A percentile compares a stretch with the other conserved stretches of the same genome.
phyloP scores from a whole-genome alignment of 64 coral and sea anemone genomes.

The Acropora yongei region DNA sequence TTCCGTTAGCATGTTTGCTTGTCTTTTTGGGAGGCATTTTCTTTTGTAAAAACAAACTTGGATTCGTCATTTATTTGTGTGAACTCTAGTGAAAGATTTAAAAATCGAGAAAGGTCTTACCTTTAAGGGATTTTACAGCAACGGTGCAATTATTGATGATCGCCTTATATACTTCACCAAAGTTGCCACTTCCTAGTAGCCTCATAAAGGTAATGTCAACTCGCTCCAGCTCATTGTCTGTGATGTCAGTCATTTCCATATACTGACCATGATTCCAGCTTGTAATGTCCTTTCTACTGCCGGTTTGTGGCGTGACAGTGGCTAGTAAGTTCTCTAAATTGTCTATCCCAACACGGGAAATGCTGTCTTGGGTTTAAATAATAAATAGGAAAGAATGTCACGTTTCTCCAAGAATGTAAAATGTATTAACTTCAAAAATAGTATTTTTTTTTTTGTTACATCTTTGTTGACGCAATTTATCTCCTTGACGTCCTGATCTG shows the following conservation, averaged over 20 bases:
- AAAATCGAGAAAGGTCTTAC: neutral
- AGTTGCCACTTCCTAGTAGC: conserved; percentile 20
- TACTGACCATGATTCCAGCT: neutral
- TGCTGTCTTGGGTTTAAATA: too few relatives aligned
- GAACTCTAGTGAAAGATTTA: neutral
- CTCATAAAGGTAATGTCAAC: neutral
- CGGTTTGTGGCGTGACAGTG: neutral
- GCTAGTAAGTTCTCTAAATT: neutral
- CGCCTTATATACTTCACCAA: conserved; percentile 18
- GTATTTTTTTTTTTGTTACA: too few relatives aligned
- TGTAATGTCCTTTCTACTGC: too few relatives aligned
- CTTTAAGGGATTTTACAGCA: conserved; percentile 10
- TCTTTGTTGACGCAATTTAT: too few relatives aligned
- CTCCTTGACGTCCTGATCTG: too few relatives aligned
- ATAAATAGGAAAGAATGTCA: too few relatives aligned
- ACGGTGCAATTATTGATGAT: neutral
- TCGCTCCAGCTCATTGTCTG: neutral
- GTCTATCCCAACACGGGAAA: neutral
- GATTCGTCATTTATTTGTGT: neutral
- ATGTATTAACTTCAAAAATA: too few relatives aligned
- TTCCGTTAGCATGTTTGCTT: conserved; percentile 49
- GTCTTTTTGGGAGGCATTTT: conserved; percentile 32
- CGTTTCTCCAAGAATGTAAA: too few relatives aligned
- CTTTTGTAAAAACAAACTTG: neutral
- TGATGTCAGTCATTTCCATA: neutral